These are phyloP conservation scores for Thaumatotibia leucotreta DNA, from an alignment of 1,140 invertebrate genomes.

Conservation along the genomic window DNA sequence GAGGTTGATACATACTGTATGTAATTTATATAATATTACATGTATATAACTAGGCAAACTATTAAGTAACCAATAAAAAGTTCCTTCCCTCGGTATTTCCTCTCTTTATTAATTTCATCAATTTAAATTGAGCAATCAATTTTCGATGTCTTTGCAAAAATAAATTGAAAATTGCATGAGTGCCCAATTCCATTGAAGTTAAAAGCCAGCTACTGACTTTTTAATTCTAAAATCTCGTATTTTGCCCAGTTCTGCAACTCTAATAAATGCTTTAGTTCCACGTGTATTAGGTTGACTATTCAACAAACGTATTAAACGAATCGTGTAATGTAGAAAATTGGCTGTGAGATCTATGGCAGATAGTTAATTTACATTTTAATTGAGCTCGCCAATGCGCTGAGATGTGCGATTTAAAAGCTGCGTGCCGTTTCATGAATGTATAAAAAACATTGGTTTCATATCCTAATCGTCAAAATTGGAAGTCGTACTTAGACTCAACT, in stretches of 20 bases:
- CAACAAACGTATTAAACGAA: conserved; percentile 7
- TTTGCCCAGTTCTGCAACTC: not conserved
- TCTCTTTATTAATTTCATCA: no score
- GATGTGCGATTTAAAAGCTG: not conserved
- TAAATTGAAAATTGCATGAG: conserved; percentile 1
- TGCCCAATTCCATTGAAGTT: not conserved
- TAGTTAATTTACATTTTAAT: conserved; percentile 29
- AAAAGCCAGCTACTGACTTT: not conserved
- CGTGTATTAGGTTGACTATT: not conserved
- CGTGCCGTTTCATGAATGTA: not conserved
- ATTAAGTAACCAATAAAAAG: no score
- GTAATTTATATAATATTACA: no score
- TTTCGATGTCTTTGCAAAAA: no score
- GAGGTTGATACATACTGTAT: no score
- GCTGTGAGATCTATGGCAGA: conserved; percentile 17
- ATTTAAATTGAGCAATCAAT: no score
- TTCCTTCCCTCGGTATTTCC: no score
- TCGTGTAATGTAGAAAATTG: conserved; percentile 10
- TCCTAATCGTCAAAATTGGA: no score
- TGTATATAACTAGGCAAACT: no score
- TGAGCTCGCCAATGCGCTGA: conserved; percentile 15
- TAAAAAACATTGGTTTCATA: no score
- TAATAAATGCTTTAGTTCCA: not conserved
- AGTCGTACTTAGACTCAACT: no score
- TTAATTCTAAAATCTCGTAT: not conserved